Percentiles rank a stretch among this genome's conserved stretches.
These are phyloP conservation scores for Rallus crepitans DNA, from an alignment of 2,797 vertebrate species.

Conservation along the genomic window DNA sequence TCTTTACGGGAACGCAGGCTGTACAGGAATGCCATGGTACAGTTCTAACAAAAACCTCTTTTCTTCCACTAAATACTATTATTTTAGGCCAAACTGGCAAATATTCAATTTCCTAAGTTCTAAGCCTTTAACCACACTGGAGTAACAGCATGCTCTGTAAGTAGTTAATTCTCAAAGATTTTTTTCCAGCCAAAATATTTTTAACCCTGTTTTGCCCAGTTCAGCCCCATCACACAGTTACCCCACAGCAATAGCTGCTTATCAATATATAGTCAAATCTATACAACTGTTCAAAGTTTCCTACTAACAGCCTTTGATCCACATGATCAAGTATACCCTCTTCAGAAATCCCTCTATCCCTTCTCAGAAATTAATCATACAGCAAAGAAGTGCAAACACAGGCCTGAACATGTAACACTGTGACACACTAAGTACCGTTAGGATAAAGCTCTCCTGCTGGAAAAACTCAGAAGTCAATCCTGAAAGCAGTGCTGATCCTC, in stretches of 20 bases:
- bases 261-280: neutral
- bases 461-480: neutral
- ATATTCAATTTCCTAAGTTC: constrained; percentile 12
- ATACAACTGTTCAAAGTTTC: neutral
- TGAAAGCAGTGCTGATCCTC: neutral
- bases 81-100: constrained; percentile 44
- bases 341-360: neutral
- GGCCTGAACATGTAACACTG: neutral
- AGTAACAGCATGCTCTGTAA: constrained; percentile 22
- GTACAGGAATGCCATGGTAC: neutral
- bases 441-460: neutral
- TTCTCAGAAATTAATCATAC: neutral
- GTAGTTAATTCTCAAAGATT: neutral
- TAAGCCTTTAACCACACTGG: constrained; percentile 21
- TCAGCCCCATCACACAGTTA: neutral
- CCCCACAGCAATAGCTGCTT: constrained; percentile 15
- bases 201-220: neutral
- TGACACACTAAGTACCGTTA: neutral
- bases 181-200: constrained; percentile 32
- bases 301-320: neutral
- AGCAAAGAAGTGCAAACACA: neutral
- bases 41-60: neutral
- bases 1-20: neutral
- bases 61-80: constrained; percentile 24
- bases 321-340: neutral